phyloP scores from a whole-genome alignment of 1,140 invertebrate genomes.

The Bombus superbus region DNA sequence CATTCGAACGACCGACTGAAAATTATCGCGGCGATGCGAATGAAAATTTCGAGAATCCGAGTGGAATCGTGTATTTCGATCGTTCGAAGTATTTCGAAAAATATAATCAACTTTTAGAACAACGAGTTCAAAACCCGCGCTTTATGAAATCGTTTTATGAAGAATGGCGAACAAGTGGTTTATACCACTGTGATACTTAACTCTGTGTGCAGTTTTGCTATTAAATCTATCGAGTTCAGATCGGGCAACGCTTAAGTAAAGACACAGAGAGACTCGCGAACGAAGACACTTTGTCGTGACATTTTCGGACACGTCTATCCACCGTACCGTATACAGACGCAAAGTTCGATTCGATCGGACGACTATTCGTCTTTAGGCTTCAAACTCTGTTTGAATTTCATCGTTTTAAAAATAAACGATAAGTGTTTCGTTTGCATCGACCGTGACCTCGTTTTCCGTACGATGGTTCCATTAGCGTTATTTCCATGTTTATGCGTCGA shows the following conservation, averaged over 20 bases:
- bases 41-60: no score
- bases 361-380: constrained; percentile 2
- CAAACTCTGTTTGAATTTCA: not conserved
- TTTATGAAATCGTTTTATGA: no score
- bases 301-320: constrained; percentile 9
- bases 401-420: constrained; percentile 11
- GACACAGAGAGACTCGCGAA: not conserved
- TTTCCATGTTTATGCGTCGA: not conserved
- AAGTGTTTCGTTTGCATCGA: not conserved
- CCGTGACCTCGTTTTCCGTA: not conserved
- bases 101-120: not conserved
- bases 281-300: not conserved
- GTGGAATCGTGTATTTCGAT: not conserved
- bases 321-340: constrained; percentile 18
- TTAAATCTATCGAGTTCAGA: no score
- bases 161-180: no score
- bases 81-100: not conserved
- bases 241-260: not conserved
- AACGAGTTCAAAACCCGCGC: no score
- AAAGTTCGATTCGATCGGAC: constrained; percentile 8
- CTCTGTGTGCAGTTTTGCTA: not conserved
- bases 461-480: not conserved
- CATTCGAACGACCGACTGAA: no score
- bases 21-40: no score
- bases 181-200: not conserved